Evolutionary conservation across 2,888 invertebrate genomes (phyloP).

Genomic region (Melinaea marsaeus): DNA sequence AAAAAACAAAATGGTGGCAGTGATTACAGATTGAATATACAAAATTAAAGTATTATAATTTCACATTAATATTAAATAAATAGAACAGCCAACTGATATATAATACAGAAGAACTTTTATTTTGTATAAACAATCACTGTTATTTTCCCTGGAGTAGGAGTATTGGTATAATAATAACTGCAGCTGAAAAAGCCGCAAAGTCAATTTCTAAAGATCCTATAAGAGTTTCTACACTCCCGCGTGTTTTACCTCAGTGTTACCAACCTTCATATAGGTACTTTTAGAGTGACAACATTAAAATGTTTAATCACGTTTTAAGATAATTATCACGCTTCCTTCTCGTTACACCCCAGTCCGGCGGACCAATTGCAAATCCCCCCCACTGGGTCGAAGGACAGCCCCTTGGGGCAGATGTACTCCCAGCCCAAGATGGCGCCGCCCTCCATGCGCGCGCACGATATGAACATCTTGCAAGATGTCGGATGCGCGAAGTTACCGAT

Average conservation of each 20-base stretch:
- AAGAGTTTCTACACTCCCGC: too few species aligned
- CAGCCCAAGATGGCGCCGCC: constrained; percentile 87
- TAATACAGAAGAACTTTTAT: not conserved
- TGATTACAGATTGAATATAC: constrained; percentile 16
- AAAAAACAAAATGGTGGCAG: constrained; percentile 22
- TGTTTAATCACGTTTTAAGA: not conserved
- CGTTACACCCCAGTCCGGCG: constrained; percentile 86
- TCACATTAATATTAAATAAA: constrained; percentile 17
- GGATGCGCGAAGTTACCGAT: constrained; percentile 96
- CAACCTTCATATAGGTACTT: too few species aligned
- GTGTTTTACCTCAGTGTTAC: too few species aligned
- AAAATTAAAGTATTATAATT: constrained; percentile 11
- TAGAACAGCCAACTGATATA: constrained; percentile 18
- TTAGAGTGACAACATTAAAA: too few species aligned
- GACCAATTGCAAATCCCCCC: constrained; percentile 96
- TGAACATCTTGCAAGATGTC: constrained; percentile 92
- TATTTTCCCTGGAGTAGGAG: not conserved
- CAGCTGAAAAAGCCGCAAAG: not conserved
- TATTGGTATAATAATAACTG: too few species aligned
- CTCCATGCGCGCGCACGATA: constrained; percentile 89
- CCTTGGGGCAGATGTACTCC: constrained; percentile 92
- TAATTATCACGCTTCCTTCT: constrained; percentile 54
- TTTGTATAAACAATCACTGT: constrained; percentile 10
- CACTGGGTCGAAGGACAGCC: constrained; percentile 91
- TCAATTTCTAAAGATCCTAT: too few species aligned